Conservation (phyloP, 2,797 vertebrate species). For the Cyprinodon diabolis region DNA sequence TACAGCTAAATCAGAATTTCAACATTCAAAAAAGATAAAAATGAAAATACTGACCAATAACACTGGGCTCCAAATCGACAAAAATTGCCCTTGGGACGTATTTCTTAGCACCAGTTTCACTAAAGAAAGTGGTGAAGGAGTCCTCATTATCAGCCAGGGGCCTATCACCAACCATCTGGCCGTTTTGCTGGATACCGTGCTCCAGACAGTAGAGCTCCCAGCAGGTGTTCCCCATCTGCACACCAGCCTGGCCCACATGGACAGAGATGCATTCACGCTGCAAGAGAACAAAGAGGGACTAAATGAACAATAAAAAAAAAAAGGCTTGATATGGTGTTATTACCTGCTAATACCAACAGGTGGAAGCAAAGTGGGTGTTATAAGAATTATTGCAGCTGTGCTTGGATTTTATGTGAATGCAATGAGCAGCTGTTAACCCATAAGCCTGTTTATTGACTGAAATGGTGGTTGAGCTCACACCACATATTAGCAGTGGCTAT, state of each 20-base stretch:
- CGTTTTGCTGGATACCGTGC: slow-evolving; percentile 80
- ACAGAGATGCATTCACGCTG: slow-evolving; percentile 81
- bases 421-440: slow-evolving; percentile 10
- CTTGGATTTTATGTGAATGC: slow-evolving; percentile 36
- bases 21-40: not conserved
- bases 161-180: slow-evolving; percentile 80
- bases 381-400: slow-evolving; percentile 52
- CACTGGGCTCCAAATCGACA: slow-evolving; percentile 92
- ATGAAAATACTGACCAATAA: slow-evolving; percentile 81
- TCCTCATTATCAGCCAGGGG: slow-evolving; percentile 72
- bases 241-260: slow-evolving; percentile 81
- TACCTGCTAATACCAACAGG: slow-evolving; percentile 20
- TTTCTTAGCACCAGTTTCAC: slow-evolving; percentile 87
- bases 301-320: not conserved
- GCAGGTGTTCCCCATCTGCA: slow-evolving; percentile 81
- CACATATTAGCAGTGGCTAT: slow-evolving; percentile 11
- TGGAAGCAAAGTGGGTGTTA: slow-evolving; percentile 37
- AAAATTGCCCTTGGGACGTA: slow-evolving; percentile 93
- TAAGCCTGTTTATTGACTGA: slow-evolving; percentile 7
- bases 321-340: not conserved
- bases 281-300: not conserved
- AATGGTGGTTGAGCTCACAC: slow-evolving; percentile 17
- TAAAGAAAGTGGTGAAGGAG: slow-evolving; percentile 88
- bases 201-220: slow-evolving; percentile 84
- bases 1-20: not conserved